These are phyloP conservation scores for Lichenostomus cassidix DNA, from an alignment of 2,113 vertebrate species.

Conservation along the genomic window DNA sequence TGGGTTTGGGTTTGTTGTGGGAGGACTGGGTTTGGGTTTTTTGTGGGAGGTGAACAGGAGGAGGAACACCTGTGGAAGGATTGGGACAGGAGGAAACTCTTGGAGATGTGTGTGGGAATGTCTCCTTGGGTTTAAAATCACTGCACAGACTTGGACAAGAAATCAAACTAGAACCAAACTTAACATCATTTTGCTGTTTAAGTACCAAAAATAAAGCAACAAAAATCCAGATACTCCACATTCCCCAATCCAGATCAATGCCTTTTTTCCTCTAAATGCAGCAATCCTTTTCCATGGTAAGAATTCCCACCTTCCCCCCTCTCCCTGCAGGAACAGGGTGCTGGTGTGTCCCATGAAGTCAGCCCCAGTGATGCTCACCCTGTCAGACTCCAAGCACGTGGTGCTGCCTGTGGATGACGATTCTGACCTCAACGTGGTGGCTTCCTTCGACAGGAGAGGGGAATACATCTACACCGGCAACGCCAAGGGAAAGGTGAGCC, in stretches of 20 bases:
- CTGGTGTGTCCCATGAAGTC: slow-evolving; percentile 99
- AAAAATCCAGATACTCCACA: rapidly evolving
- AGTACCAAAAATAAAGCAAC: neutral
- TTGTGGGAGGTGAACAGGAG: too few species aligned
- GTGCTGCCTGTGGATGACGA: slow-evolving; percentile 97
- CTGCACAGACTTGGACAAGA: neutral
- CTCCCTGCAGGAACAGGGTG: slow-evolving; percentile 87
- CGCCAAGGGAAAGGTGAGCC: slow-evolving; percentile 96
- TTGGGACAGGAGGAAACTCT: neutral
- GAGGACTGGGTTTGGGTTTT: too few species aligned
- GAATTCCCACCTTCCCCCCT: neutral
- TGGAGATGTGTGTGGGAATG: rapidly evolving
- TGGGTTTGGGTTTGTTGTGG: too few species aligned
- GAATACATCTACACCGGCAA: slow-evolving; percentile 98
- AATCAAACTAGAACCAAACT: rapidly evolving
- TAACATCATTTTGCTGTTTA: rapidly evolving
- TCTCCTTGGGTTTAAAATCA: neutral
- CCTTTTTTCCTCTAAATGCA: rapidly evolving
- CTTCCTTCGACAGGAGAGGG: slow-evolving; percentile 94
- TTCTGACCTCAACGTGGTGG: slow-evolving; percentile 96
- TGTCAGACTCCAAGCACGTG: slow-evolving; percentile 95
- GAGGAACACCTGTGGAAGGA: neutral
- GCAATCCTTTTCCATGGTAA: neutral
- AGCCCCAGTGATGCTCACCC: slow-evolving; percentile 91
- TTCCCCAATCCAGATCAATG: rapidly evolving